Evolutionary conservation across 1,140 invertebrate species (phyloP), one percentile per base, ranked within the genome.

Genomic region (Zaprionus davidi): DNA sequence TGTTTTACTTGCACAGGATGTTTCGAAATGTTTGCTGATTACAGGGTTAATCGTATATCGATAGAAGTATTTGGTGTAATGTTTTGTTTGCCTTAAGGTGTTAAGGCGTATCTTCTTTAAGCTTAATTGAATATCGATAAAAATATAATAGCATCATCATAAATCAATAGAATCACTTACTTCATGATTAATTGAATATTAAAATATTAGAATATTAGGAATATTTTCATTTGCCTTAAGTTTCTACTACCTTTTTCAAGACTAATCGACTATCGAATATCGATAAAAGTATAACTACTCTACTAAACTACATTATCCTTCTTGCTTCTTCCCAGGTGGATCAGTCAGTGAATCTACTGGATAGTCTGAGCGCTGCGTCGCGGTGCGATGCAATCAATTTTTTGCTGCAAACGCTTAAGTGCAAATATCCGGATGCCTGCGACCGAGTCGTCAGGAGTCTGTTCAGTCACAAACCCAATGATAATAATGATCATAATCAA

Each of bases 401-500:
- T 81, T 65, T 91, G 73, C 79, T 92, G 63, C 77, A 87, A 74
- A 85, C 80, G 77, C 81, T 92, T 66, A 92, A 91, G 76, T 86
- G 78, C 79, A 92, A 92, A 80, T 92, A 91, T 77, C 87, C 91
- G 58, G 91, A 92, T 58, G 78, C 78, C 71, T 92, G 90, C 79
- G 91, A 92, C 78, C 90, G 88, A 85, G 91, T 92, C 74, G 81
- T 87, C 63, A 84, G 82, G 71, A 85, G 71, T 78, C 77, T 92
- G 49, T 92, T 77, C 81, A 78, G 73, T 82, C 78, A 87, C 79
- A 82, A 82, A 66, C 71, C 65, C 66, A 83, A 83, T 65, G 83
- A 87, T 66, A 85, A 81, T 77, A 84, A 81, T 77, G 84, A 77
- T 34, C 31, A 34, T 20, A 65, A 41, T 6, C 57, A 57, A 36